Evolutionary conservation across 2,113 vertebrate species (phyloP), one percentile per base, ranked within the genome.

Genomic region (Syrrhaptes paradoxus): DNA sequence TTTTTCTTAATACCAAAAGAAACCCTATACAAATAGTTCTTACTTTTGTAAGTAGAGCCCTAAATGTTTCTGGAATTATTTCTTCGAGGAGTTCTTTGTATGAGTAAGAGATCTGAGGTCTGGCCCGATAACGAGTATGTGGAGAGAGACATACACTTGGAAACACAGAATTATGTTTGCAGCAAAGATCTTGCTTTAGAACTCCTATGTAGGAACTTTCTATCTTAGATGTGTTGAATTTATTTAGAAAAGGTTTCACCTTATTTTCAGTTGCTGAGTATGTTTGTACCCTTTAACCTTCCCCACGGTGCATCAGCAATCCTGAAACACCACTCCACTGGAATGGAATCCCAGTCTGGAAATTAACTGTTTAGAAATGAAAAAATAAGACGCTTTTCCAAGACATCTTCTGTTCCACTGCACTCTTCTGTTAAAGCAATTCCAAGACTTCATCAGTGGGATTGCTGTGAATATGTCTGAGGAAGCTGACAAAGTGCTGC

Each of bases 361-460:
- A 88, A 91, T 52, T 54, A 93, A 84, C 65, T 85, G 41, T 90
- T 95, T 59, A 81, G 63, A 79, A 93, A 95, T 67, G 9, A 90
- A 92, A 93, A 96, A 94, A 90, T 67, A 90, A 0, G 18, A 81
- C 20, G 6, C 12, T 80, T 70, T 93, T 93, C 86, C 71, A 95
- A 85, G 77, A 75, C 57, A 70, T 85, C 77, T 91, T 94, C 86
- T 91, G 88, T 72, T 57, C 32, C 51, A 57, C n/a, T 85, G 83
- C 51, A 77, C 36, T 68, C 63, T 87, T 73, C 91, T 97, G 96
- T 83, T 96, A 96, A 97, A 96, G 61, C 66, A 94, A 97, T 95
- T 93, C 65, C 58, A 94, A 54, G 52, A 24, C 43, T 87, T 83
- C 86, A 62, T 89, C 84, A 93, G 74, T 48, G 52, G 76, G 54